These are phyloP conservation scores for Neodontobutis hainanensis DNA, from an alignment of 2,113 vertebrate genomes.

Conservation along the genomic window DNA sequence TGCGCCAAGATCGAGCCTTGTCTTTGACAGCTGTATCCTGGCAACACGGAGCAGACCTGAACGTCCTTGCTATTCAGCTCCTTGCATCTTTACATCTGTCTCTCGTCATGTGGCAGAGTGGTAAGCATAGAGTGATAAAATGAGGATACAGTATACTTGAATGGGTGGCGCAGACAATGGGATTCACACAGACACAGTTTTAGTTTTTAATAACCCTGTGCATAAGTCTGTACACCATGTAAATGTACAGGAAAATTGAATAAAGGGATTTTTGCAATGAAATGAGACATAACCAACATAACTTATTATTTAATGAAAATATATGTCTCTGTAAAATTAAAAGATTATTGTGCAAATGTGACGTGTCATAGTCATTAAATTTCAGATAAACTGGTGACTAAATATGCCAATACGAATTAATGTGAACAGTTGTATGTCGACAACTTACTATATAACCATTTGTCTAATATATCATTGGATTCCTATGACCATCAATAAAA, in stretches of 20 bases:
- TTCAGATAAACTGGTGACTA: too few relatives aligned
- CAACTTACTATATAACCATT: too few relatives aligned
- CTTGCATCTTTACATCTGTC: conserved; percentile 69
- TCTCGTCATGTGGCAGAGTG: conserved; percentile 47
- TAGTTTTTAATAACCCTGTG: neutral
- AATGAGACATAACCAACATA: neutral
- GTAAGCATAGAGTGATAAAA: conserved; percentile 60
- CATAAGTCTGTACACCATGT: neutral
- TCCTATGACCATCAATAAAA: too few relatives aligned
- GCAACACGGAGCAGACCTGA: conserved; percentile 74
- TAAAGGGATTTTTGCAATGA: neutral
- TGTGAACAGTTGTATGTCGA: too few relatives aligned
- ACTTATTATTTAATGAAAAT: neutral
- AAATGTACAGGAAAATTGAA: neutral
- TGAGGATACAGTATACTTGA: conserved; percentile 59
- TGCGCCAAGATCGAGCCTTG: conserved; percentile 42
- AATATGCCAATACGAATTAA: too few relatives aligned
- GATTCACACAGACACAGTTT: conserved; percentile 18
- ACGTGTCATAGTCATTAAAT: too few relatives aligned
- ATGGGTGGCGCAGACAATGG: conserved; percentile 53
- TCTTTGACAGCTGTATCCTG: conserved; percentile 72
- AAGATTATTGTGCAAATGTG: too few relatives aligned
- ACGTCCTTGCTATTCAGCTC: conserved; percentile 67
- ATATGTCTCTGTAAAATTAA: neutral
- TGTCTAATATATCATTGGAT: too few relatives aligned